Base-by-base conservation (phyloP, 92 coral and sea anemone species). In the Metridium senile region DNA sequence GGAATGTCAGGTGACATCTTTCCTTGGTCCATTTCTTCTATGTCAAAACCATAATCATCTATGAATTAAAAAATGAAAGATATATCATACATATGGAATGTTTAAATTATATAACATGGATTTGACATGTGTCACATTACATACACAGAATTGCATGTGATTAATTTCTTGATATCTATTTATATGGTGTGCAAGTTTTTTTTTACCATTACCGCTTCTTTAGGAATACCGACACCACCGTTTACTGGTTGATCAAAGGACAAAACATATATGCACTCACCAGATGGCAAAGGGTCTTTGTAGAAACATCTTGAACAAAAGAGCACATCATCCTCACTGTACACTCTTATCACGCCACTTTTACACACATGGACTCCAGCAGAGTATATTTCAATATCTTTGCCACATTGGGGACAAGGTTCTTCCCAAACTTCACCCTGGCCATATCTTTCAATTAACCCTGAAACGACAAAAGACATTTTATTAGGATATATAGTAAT, bases 401-500 rank as follows among this genome's bases (percentile, higher is more conserved):
- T 28, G 0, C 69, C 69, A 31, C 69, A 63, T 1, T 63, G 19
- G 20, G 69, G 69, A n/a, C 69, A 63, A 20, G 26, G n/a, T n/a
- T 63, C 39, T 30, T 63, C 69, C 3, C 21, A 63, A 1, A 28
- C 21, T 31, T 28, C 43, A 7, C 69, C 69, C 45, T 18, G 2
- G 8, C 45, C 43, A 63, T 63, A 63, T 63, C 20, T 63, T 63
- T 29, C 69, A 63, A 63, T 29, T 0, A 63, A 21, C 22, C 4
- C 69, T 63, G 16, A 28, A 63, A 59, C 25, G 17, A 16, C n/a
- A n/a, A n/a, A n/a, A n/a, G n/a, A n/a, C n/a, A n/a, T n/a, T n/a
- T n/a, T n/a, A n/a, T n/a, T n/a, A n/a, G n/a, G n/a, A n/a, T n/a
- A n/a, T n/a, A n/a, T n/a, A n/a, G n/a, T n/a, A n/a, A n/a, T n/a